Base-by-base conservation (phyloP, 2,797 vertebrate genomes). In the Poecilia wingei region DNA sequence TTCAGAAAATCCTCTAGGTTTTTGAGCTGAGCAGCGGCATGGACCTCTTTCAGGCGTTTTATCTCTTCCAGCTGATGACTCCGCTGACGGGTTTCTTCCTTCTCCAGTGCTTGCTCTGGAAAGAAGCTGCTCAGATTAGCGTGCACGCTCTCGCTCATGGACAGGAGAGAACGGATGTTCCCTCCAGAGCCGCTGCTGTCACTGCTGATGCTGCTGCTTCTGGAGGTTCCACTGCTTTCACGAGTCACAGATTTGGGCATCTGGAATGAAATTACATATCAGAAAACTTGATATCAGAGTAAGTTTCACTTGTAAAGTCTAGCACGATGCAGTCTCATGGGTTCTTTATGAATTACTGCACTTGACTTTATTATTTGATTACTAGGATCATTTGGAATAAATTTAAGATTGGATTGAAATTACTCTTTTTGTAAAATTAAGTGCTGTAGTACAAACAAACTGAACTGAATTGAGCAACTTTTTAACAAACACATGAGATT, bases 1-100 rank as follows among this genome's bases (percentile, higher is more conserved):
- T 89, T 95, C 41, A 99, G 96, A 91, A 99, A 99, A 83, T 98
- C 97, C 91, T 99, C 97, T 94, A 97, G 94, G 81, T 96, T 98
- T 93, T 96, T 97, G 80, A 95, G 95, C 94, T 97, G 97, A 0
- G 96, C 98, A 0, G 97, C 97, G 0, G 96, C 97, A 18, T 96
- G 96, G 46, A 98, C 96, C 33, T 98, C 97, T 79, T 96, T 94
- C 36, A 97, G 94, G 20, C 96, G 95, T 92, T 96, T 96, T 70
- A 97, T 94, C 85, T 98, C 97, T 51, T 96, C 94, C 2, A 93
- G 74, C 47, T 97, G 96, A 0, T 93, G 93, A 1, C 75, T 91
- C 39, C 87, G 87, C 9, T 94, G 96, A 80, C 95, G 97, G 84
- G 95, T 87, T 6, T 96, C 95, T 53, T 95, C 96, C 91, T 96